These are phyloP conservation scores for Matsumyia berberina DNA, from an alignment of 2,888 invertebrate species.

Conservation along the genomic window DNA sequence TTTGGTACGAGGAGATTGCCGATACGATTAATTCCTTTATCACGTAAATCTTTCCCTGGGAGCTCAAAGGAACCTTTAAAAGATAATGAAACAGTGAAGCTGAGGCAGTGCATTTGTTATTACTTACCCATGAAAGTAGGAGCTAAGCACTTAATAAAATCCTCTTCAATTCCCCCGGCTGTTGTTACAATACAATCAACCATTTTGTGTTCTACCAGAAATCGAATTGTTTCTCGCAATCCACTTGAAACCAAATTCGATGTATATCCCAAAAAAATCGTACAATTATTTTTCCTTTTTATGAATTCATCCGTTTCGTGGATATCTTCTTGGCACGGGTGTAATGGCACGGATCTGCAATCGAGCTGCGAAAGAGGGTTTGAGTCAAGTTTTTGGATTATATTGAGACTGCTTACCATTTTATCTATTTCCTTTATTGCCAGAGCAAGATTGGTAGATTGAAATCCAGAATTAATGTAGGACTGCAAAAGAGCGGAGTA, in stretches of 20 bases:
- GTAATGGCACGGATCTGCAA: constrained; percentile 89
- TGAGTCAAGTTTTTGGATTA: background rate
- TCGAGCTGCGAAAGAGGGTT: constrained; percentile 85
- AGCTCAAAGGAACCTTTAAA: constrained; percentile 89
- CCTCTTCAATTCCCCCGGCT: constrained; percentile 99
- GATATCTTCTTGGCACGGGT: constrained; percentile 87
- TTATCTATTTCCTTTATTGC: constrained; percentile 96
- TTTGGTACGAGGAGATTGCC: constrained; percentile 99
- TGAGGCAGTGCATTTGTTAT: background rate
- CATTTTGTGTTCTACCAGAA: constrained; percentile 93
- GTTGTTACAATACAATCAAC: constrained; percentile 98
- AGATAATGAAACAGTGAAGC: background rate
- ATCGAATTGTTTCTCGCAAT: constrained; percentile 94
- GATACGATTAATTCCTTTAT: constrained; percentile 92
- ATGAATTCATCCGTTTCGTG: constrained; percentile 93
- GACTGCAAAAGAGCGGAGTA: constrained; percentile 93
- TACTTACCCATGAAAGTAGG: constrained; percentile 93
- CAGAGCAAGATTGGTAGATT: constrained; percentile 97
- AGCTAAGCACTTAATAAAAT: constrained; percentile 98
- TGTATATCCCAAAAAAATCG: constrained; percentile 98
- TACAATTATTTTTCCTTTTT: constrained; percentile 91
- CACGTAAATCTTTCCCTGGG: constrained; percentile 91
- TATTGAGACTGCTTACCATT: constrained; percentile 88
- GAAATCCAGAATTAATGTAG: constrained; percentile 95
- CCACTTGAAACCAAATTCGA: constrained; percentile 99